A percentile compares a stretch with the other conserved stretches of the same genome.
phyloP scores from a whole-genome alignment of 1,140 invertebrate genomes.

The Papilio glaucus region DNA sequence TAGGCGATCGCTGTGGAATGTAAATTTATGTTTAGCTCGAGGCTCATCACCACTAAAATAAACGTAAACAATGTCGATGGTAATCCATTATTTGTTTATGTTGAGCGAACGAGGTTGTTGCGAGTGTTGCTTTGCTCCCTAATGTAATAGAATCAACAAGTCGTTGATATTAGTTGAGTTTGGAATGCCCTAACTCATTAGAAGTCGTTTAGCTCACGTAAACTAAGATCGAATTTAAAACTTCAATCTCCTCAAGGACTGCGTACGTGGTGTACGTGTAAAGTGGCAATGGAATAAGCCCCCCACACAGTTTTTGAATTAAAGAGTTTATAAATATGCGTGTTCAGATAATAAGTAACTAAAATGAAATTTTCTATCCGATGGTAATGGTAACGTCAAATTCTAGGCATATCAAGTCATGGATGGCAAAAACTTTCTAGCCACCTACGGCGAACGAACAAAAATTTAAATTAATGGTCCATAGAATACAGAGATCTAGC shows the following conservation, averaged over 20 bases:
- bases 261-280: neutral
- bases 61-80: slow-evolving; percentile 20
- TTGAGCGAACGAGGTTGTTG: neutral
- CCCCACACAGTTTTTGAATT: no score
- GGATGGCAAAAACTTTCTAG: no score
- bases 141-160: slow-evolving; percentile 15
- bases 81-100: slow-evolving; percentile 16
- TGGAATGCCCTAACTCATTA: neutral
- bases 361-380: no score
- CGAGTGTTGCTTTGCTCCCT: neutral
- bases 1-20: neutral
- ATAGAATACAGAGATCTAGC: no score
- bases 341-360: no score
- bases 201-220: neutral
- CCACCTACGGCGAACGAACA: no score
- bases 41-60: slow-evolving; percentile 14
- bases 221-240: neutral
- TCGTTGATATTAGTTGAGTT: slow-evolving; percentile 3
- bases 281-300: neutral
- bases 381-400: no score
- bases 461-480: no score
- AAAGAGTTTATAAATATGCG: no score
- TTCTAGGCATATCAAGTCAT: no score
- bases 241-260: neutral
- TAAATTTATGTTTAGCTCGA: slow-evolving; percentile 13